Evolutionary conservation across 2,888 invertebrate species (phyloP).

Genomic region (Drosophila mimica): DNA sequence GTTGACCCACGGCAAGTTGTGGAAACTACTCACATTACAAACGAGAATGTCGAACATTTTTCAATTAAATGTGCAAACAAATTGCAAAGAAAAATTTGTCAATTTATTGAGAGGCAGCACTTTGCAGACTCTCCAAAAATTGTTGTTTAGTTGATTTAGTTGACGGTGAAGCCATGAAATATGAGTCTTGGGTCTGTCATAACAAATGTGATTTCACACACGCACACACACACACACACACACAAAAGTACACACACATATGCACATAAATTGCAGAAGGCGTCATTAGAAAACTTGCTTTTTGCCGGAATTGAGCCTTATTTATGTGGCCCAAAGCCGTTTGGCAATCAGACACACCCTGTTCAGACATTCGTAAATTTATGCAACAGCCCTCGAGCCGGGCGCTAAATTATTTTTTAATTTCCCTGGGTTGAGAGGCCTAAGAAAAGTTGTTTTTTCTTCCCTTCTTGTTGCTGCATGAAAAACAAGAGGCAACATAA

Average conservation of each 20-base stretch:
- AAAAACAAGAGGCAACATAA: constrained; percentile 79
- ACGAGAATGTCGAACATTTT: constrained; percentile 50
- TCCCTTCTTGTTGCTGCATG: constrained; percentile 25
- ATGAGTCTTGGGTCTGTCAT: constrained; percentile 40
- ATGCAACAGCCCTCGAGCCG: constrained; percentile 65
- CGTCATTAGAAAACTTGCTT: constrained; percentile 48
- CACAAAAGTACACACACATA: constrained; percentile 1
- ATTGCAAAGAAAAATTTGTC: constrained; percentile 26
- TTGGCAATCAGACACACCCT: constrained; percentile 72
- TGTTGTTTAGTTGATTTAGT: constrained; percentile 27
- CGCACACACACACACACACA: background rate
- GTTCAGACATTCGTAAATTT: constrained; percentile 61
- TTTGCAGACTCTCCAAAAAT: constrained; percentile 23
- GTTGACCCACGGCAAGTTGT: constrained; percentile 44
- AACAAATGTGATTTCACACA: constrained; percentile 37
- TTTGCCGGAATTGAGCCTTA: constrained; percentile 37
- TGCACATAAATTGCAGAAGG: constrained; percentile 45
- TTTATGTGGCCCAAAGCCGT: constrained; percentile 51
- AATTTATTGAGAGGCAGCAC: constrained; percentile 45
- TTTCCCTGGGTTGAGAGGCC: constrained; percentile 59
- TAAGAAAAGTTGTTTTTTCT: constrained; percentile 58
- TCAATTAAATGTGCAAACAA: constrained; percentile 63
- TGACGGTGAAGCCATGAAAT: constrained; percentile 35
- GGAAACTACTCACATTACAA: constrained; percentile 44
- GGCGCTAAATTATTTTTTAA: constrained; percentile 78